phyloP scores from a whole-genome alignment of 1,140 invertebrate species.

The Brachionus asplanchnoidis region DNA sequence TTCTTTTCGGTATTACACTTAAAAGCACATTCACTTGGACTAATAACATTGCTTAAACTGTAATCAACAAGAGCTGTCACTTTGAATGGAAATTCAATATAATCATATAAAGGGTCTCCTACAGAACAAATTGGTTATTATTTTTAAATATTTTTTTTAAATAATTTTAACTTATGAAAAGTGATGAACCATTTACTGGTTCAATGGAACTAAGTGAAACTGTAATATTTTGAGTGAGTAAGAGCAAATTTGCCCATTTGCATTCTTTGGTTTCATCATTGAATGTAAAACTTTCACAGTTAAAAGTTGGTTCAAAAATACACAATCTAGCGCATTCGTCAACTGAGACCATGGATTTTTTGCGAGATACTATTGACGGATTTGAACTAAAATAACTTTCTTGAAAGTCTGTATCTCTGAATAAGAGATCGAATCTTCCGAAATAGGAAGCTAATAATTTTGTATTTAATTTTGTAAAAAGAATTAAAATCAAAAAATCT shows the following conservation, averaged over 20 bases:
- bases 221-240: not conserved
- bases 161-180: not conserved
- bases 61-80: conserved; percentile 36
- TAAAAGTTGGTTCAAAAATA: conserved; percentile 13
- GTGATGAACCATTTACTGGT: not conserved
- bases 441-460: conserved; percentile 2
- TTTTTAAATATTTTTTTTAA: not conserved
- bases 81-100: conserved; percentile 30
- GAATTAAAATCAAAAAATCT: not conserved
- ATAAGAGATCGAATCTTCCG: not conserved
- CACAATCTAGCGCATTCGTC: conserved; percentile 27
- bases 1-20: not conserved
- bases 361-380: not conserved
- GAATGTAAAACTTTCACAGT: not conserved
- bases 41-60: not conserved
- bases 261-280: not conserved
- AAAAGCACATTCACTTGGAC: conserved; percentile 34
- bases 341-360: not conserved
- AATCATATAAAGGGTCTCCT: conserved; percentile 28
- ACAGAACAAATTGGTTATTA: not conserved
- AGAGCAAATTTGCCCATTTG: not conserved
- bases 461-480: not conserved
- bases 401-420: not conserved
- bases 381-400: not conserved
- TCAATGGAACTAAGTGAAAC: not conserved